Base-by-base conservation (phyloP, 30 jellyfish, hydroid and myxozoan species). In the Chironex yamaguchii region DNA sequence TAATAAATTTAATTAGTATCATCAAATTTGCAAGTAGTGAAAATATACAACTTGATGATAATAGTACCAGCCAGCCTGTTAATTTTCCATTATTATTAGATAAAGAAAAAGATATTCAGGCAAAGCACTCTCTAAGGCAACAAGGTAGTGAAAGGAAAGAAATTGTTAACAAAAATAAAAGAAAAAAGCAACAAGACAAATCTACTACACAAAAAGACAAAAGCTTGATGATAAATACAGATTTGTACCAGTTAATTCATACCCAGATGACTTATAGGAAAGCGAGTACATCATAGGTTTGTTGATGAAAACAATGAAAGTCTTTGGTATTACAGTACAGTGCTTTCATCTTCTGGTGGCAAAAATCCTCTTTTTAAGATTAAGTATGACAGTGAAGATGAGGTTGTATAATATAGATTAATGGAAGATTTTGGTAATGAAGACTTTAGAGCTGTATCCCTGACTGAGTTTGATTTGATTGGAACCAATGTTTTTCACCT, bases 281-380 rank as follows among this genome's bases (percentile, higher is more conserved):
- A 76, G 29, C 32, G 82, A 0, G 1, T 76, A 49, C 29, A 83
- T 76, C 83, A 52, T 0, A 0, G 64, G n/a, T 50, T 54, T 76
- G 24, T 27, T 50, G 32, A 30, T 4, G 34, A 29, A 0, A 71
- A 25, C 25, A 23, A 76, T 13, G 62, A 27, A 22, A 14, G 86
- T 1, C 48, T n/a, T 1, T 76, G 89, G 89, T 54, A 76, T 23
- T 29, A 52, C 25, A 83, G 89, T 0, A 34, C 34, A 51, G 89
- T 76, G n/a, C 0, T 76, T 13, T 36, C 86, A 0, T n/a, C 36
- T 34, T 73, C 3, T 0, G 0, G 13, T 1, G 86, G 48, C 2
- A 21, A 2, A 0, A 72, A 72, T 72, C 86, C 86, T 0, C 1
- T 72, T 36, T 72, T 72, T 72, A 29, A 36, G n/a, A 48, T 72